Evolutionary conservation across 2,797 vertebrate species (phyloP), one percentile per base, ranked within the genome.

Genomic region (Gallinago solitaria): DNA sequence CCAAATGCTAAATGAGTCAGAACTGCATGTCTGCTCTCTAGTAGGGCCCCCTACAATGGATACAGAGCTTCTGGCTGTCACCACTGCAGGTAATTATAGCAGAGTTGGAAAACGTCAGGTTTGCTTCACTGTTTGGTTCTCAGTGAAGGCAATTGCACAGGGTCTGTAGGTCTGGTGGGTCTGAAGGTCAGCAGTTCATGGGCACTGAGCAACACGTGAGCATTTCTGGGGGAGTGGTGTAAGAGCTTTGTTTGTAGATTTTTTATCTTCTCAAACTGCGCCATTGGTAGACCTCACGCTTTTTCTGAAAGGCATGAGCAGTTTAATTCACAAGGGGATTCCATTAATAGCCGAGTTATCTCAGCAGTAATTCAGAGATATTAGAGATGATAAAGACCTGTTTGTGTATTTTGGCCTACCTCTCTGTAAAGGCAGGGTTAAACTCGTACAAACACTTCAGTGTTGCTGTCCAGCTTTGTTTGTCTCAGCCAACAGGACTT

Each of bases 201-300:
- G 56, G 33, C 39, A 15, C 32, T 56, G 37, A 19, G 16, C 11
- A 57, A 30, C 16, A 17, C 11, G 9, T 11, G 13, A 57, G 9
- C n/a, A 10, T 74, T 69, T 64, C 33, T 59, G 19, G 30, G 32
- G 12, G 4, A 54, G 23, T 0, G 4, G 10, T 37, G 15, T 18
- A 45, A 82, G 45, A 61, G 18, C 32, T 77, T 57, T 48, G 23
- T 47, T 57, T 73, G 70, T 8, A 59, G 30, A 48, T n/a, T 9
- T 90, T 86, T 60, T 76, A 15, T 41, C 13, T 61, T 67, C 45
- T 14, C 51, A 64, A 77, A 30, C 24, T 3, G 4, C 0, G 0
- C 17, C 3, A 0, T 11, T 71, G 6, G 2, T n/a, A 87, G 71
- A 17, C 9, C 11, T 39, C 35, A 16, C 0, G 2, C 5, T 48